phyloP scores from a whole-genome alignment of 2,113 vertebrate species.

The Geococcyx californianus region DNA sequence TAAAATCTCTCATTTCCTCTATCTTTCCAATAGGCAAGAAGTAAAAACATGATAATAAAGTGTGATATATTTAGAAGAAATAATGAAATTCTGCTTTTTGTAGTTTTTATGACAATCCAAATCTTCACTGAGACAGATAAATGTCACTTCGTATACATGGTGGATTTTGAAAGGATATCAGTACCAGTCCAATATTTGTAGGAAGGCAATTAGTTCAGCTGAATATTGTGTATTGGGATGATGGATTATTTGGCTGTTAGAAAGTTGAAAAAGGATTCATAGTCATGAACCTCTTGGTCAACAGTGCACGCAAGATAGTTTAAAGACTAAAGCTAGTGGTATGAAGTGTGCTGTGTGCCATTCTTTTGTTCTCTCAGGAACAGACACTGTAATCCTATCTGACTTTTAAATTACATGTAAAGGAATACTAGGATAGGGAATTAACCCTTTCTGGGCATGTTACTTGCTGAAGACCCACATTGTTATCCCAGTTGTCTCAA shows the following conservation, averaged over 20 bases:
- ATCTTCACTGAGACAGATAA: background rate
- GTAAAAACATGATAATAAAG: background rate
- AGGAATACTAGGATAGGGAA: background rate
- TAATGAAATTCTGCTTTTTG: background rate
- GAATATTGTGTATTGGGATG: background rate
- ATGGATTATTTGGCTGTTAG: background rate
- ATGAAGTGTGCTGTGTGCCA: background rate
- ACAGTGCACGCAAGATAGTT: background rate
- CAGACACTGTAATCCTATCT: background rate
- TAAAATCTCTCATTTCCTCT: background rate
- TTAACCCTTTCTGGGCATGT: background rate
- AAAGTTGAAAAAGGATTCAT: background rate
- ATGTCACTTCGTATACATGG: background rate
- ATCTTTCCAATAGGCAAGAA: background rate
- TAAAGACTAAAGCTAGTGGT: background rate
- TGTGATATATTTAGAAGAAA: background rate
- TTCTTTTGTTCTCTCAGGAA: background rate
- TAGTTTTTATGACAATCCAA: background rate
- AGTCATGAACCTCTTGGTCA: background rate
- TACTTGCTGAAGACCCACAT: accelerated
- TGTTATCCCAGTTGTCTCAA: background rate
- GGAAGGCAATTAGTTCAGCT: background rate
- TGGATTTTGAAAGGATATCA: background rate
- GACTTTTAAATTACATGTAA: background rate
- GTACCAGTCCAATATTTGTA: background rate